Conservation (phyloP, 2,797 vertebrate genomes). For the Crax fasciolata region DNA sequence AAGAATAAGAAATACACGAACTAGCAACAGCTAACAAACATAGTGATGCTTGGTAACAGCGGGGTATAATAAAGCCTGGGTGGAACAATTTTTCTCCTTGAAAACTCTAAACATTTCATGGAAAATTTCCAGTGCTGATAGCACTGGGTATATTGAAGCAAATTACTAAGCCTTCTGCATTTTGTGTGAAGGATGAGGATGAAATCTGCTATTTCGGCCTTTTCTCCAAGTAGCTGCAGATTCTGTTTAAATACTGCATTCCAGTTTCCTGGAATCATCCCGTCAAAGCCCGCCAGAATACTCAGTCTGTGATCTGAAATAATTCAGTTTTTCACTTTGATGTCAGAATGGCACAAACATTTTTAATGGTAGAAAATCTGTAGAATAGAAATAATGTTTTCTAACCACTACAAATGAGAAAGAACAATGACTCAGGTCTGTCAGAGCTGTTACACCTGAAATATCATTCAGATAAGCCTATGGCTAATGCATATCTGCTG, state of each 20-base stretch:
- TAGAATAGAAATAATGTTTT: background rate
- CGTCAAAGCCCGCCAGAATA: background rate
- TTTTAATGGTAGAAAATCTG: background rate
- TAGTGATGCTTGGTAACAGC: background rate
- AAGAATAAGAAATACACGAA: background rate
- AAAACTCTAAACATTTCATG: background rate
- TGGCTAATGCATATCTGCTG: background rate
- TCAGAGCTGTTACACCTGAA: background rate
- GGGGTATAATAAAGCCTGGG: background rate
- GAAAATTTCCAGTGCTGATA: background rate
- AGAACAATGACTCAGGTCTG: background rate
- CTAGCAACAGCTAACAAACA: background rate
- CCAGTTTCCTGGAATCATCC: background rate
- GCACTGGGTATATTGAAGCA: background rate
- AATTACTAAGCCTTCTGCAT: background rate
- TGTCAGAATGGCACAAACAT: background rate
- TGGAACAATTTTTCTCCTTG: background rate
- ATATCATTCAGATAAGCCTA: background rate
- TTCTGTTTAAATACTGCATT: background rate
- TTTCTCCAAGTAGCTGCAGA: background rate
- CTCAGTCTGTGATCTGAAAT: background rate
- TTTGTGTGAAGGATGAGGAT: accelerated
- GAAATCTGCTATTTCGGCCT: background rate
- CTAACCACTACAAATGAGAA: background rate
- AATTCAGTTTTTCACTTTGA: background rate